These are phyloP conservation scores for Drosophila navojoa DNA, from an alignment of 1,140 invertebrate genomes.

Conservation along the genomic window DNA sequence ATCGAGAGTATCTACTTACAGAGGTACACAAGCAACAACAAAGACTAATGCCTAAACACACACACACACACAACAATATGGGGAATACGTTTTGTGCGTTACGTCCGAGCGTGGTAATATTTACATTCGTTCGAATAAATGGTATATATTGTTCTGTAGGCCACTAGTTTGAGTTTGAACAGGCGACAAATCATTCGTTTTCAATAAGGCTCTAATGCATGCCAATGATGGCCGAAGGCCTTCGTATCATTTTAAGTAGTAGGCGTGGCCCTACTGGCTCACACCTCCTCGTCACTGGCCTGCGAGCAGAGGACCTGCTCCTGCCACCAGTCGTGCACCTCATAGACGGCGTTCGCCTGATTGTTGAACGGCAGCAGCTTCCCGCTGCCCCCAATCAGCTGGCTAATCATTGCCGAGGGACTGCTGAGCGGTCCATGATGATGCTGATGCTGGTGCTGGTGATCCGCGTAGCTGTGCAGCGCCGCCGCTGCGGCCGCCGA, in stretches of 20 bases:
- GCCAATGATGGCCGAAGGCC: neutral
- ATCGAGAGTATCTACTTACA: slow-evolving; percentile 4
- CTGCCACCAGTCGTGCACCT: slow-evolving; percentile 88
- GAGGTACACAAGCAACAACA: slow-evolving; percentile 22
- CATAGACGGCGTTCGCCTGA: slow-evolving; percentile 85
- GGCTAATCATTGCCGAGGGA: slow-evolving; percentile 74
- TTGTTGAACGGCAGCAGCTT: slow-evolving; percentile 82
- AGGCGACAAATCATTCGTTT: too few relatives aligned
- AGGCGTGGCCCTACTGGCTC: neutral
- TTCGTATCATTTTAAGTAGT: too few relatives aligned
- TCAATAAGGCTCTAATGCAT: neutral
- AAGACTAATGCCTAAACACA: neutral
- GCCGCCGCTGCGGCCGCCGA: slow-evolving; percentile 16
- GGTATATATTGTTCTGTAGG: slow-evolving; percentile 16
- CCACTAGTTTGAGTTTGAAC: slow-evolving; percentile 12
- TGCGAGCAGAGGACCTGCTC: slow-evolving; percentile 87
- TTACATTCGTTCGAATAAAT: slow-evolving; percentile 14
- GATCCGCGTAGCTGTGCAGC: slow-evolving; percentile 47
- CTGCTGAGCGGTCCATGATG: slow-evolving; percentile 62
- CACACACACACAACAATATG: neutral
- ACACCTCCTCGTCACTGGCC: slow-evolving; percentile 85
- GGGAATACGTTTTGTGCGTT: slow-evolving; percentile 11
- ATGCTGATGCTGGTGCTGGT: slow-evolving; percentile 44
- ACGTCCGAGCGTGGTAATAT: slow-evolving; percentile 3
- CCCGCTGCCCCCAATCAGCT: slow-evolving; percentile 80